Evolutionary conservation across 2,113 vertebrate genomes (phyloP), one percentile per base, ranked within the genome.

Genomic region (Andinoacara biseriatus): DNA sequence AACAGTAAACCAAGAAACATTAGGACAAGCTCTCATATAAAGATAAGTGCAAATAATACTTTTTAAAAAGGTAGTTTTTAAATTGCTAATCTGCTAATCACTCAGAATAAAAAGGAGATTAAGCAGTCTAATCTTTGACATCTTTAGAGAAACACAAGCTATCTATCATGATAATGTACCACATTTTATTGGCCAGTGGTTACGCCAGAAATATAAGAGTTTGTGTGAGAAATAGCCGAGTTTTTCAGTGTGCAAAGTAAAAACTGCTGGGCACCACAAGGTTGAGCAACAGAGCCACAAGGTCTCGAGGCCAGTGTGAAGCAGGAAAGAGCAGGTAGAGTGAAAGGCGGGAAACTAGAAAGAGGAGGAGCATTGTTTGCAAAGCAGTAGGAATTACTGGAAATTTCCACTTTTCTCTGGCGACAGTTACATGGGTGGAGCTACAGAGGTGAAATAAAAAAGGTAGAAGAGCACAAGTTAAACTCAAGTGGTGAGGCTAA

Each of bases 361-460:
- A 87, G 85, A 89, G 94, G 95, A 93, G 91, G 94, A 93, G 94
- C 82, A 14, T 54, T 88, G 80, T 83, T 90, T 78, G 81, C 78
- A 85, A 86, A 90, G 92, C 88, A 91, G 87, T 57, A 74, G 87
- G 89, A 91, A 94, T 93, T 90, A 93, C 94, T 95, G 96, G 95
- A 96, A 96, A 96, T 96, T 96, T 96, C 95, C 95, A 95, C 93
- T 96, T 96, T 95, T 93, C 93, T 88, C 89, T 89, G 78, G 90
- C 86, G 78, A 74, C 81, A 76, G 86, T 82, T 84, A 76, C 76
- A 91, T 74, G 87, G 90, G 92, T 72, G 92, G 93, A 89, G 92
- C 91, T 59, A 78, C 46, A 59, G 89, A 90, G 87, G 87, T 92
- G 86, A 86, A 93, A 81, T 86, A 85, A 88, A 92, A 85, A 91